phyloP scores from a whole-genome alignment of 2,113 vertebrate species.

The Lycaon pictus region DNA sequence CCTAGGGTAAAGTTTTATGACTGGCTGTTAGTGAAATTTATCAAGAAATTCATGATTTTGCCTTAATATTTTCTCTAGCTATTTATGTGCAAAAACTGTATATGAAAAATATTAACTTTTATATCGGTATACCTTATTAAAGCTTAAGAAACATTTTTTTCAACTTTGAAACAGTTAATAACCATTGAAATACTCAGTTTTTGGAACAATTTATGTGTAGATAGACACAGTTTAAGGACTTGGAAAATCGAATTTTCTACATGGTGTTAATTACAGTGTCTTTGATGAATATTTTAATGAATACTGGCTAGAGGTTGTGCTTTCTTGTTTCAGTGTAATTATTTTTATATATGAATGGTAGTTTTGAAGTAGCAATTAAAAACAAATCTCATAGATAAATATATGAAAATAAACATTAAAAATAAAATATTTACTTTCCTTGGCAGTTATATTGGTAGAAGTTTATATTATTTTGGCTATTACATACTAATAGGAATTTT shows the following conservation, averaged over 20 bases:
- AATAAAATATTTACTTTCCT: constrained; percentile 9
- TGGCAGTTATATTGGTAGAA: neutral
- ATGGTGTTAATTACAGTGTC: neutral
- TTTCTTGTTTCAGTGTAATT: constrained; percentile 13
- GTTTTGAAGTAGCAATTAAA: neutral
- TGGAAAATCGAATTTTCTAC: constrained; percentile 4
- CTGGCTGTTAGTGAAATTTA: neutral
- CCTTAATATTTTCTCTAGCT: neutral
- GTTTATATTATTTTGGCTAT: neutral
- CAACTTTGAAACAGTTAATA: neutral
- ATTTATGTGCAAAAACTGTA: neutral
- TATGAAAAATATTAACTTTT: neutral
- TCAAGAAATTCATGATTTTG: constrained; percentile 27
- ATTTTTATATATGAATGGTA: constrained; percentile 4
- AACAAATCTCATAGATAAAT: neutral
- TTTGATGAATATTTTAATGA: constrained; percentile 24
- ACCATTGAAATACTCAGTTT: neutral
- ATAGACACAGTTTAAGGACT: neutral
- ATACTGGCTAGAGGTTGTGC: neutral
- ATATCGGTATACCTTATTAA: neutral
- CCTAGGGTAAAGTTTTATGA: neutral
- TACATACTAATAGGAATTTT: constrained; percentile 17
- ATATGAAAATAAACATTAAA: neutral
- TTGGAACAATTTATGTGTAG: neutral
- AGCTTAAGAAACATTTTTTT: neutral